Evolutionary conservation across 2,113 vertebrate genomes (phyloP).

Genomic region (Corvus hawaiiensis): DNA sequence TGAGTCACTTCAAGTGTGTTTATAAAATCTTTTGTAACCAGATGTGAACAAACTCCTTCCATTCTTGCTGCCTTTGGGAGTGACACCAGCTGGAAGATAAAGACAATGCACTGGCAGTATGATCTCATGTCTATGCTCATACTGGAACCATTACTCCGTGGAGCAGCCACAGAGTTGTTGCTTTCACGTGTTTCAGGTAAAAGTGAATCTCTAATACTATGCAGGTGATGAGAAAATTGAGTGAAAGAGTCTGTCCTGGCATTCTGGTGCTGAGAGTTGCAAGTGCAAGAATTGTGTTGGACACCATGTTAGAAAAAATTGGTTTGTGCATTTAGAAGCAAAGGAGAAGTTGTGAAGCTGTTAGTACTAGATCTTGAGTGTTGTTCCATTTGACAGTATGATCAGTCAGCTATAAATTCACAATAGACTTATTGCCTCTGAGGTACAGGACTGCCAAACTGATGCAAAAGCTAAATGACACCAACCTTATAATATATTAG

Average conservation of each 20-base stretch:
- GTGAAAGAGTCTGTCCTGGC: not conserved
- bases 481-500: not conserved
- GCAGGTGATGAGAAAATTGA: not conserved
- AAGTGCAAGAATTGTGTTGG: not conserved
- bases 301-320: not conserved
- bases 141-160: not conserved
- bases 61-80: not conserved
- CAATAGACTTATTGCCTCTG: not conserved
- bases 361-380: not conserved
- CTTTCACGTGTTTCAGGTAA: not conserved
- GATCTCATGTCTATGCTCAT: not conserved
- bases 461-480: not conserved
- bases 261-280: not conserved
- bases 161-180: not conserved
- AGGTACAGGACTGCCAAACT: not conserved
- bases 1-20: not conserved
- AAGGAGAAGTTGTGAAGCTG: not conserved
- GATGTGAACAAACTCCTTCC: not conserved
- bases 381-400: not conserved
- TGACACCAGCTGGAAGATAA: not conserved
- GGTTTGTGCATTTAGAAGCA: not conserved
- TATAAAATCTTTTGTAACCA: not conserved
- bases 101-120: not conserved
- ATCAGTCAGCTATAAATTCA: not conserved
- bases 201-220: not conserved